Percentiles rank a stretch among this genome's conserved stretches.
Conservation (phyloP, 2,113 vertebrate species). For the Neodontobutis hainanensis region DNA sequence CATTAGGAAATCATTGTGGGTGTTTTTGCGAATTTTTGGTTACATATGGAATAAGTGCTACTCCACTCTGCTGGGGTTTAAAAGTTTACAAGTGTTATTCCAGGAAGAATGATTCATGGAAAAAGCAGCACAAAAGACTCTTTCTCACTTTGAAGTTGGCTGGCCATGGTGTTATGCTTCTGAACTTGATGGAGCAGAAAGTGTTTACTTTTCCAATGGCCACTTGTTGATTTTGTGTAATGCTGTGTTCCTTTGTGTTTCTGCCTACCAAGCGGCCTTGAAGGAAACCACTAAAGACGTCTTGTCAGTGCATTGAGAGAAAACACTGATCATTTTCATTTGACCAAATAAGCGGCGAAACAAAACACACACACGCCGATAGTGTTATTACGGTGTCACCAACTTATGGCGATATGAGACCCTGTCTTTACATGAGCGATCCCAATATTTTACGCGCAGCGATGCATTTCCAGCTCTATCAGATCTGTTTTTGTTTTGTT, state of each 20-base stretch:
- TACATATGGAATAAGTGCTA: constrained; percentile 42
- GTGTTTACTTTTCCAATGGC: constrained; percentile 60
- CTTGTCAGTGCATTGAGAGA: constrained; percentile 11
- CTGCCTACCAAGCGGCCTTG: constrained; percentile 33
- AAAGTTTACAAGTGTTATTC: constrained; percentile 52
- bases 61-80: constrained; percentile 48
- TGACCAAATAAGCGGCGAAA: constrained; percentile 52
- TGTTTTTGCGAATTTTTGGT: constrained; percentile 53
- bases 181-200: constrained; percentile 58
- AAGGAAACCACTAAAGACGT: constrained; percentile 50
- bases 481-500: constrained; percentile 68
- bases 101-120: constrained; percentile 60
- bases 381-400: constrained; percentile 32
- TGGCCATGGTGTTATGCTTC: constrained; percentile 37
- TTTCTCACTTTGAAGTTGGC: constrained; percentile 56
- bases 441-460: constrained; percentile 47
- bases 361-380: constrained; percentile 42
- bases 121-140: constrained; percentile 21
- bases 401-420: constrained; percentile 37
- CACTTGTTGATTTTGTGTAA: constrained; percentile 52
- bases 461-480: constrained; percentile 48
- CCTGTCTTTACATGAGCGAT: constrained; percentile 37
- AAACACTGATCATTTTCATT: constrained; percentile 26
- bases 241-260: constrained; percentile 48
- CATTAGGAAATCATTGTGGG: constrained; percentile 54